Base-by-base conservation (phyloP, 2,113 vertebrate species). In the Ceyx cyanopectus region DNA sequence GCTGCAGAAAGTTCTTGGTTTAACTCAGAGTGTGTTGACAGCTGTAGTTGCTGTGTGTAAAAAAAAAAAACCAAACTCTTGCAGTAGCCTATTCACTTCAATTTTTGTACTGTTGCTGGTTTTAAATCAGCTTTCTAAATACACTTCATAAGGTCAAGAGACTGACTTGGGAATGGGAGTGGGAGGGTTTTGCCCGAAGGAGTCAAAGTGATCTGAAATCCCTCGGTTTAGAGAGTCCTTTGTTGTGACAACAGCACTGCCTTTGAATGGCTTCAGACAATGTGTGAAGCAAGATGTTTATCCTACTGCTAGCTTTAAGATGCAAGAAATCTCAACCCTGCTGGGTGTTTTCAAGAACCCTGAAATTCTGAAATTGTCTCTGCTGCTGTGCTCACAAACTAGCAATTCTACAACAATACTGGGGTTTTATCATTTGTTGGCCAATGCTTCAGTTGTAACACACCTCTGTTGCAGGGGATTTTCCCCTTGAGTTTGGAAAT, bases 191-290 rank as follows among this genome's bases (percentile, higher is more conserved):
- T 94, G 94, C 81, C 81, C 67, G 63, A 56, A 80, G 79, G 89
- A 83, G 63, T 74, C 93, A 65, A 73, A 90, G 70, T 27, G 67
- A 34, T 92, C 84, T 74, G 89, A 82, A 91, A 76, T 87, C 67
- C 22, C 53, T 9, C 56, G 45, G 81, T 53, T 90, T 50, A n/a
- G 13, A 23, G 65, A 94, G 78, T 40, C 67, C 83, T 76, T 41
- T 84, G 51, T 65, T 60, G 84, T 92, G 92, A 62, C 89, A 91
- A 48, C 66, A 81, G 50, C 81, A 41, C 46, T 3, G 40, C 30
- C 51, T 43, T 29, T 69, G 84, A 72, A 51, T 7, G 32, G 80
- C 48, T 60, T 37, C 56, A 80, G 95, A 85, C 87, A 82, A 14
- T 8, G 67, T 81, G 73, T 60, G 87, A 80, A 80, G 60, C 3